Evolutionary conservation across 2,888 invertebrate genomes (phyloP), one percentile per base, ranked within the genome.

Genomic region (Bursaphelenchus okinawaensis): DNA sequence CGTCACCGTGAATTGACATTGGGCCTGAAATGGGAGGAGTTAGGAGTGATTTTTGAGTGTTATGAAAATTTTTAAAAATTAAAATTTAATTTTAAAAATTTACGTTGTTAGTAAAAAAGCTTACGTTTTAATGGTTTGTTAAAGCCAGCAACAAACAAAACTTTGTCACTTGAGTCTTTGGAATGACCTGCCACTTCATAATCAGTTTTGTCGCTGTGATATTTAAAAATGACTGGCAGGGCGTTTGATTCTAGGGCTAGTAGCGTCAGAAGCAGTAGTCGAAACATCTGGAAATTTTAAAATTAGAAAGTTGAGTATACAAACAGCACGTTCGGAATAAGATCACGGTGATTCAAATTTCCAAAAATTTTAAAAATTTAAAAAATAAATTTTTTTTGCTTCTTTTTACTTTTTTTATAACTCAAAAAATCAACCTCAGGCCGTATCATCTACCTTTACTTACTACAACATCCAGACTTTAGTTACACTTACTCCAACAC

Each of bases 201-300:
- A 40, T 40, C 40, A 16, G 40, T 16, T 40, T 40, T 40, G 51
- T 4, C 4, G 4, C 50, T 59, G n/a, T 22, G 60, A 27, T 59
- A 59, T 19, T 50, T 50, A 19, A 59, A 59, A 7, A 59, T 59
- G 12, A 59, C 60, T n/a, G 60, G 60, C 12, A 59, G 60, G 1
- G 60, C 60, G 2, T 20, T 12, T n/a, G 19, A n/a, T 40, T 40
- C 19, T 9, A 20, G 50, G 2, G 19, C 24, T 4, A 29, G 8
- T 40, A 59, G 57, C 12, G 51, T 24, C 55, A 59, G 6, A n/a
- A 59, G 3, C 1, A 6, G 16, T 3, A 40, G 40, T 12, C 16
- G n/a, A 40, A 40, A 40, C 40, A 40, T 40, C 40, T 40, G 40
- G n/a, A 40, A 40, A 40, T n/a, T n/a, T n/a, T n/a, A n/a, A n/a